Base-by-base conservation (phyloP, 2,113 vertebrate species). In the Anoplopoma fimbria region DNA sequence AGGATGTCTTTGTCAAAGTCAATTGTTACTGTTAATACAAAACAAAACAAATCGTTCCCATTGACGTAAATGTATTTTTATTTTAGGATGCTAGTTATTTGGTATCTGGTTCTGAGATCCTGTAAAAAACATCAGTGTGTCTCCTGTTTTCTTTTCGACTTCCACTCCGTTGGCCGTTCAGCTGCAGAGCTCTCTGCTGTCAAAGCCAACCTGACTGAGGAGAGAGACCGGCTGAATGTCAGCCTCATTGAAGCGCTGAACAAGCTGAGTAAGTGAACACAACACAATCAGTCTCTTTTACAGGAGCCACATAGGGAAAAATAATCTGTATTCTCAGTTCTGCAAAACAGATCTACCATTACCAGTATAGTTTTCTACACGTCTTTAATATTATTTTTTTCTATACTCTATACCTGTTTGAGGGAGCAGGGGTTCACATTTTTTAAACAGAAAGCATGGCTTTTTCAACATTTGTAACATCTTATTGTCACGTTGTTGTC, bases 201-300 rank as follows among this genome's bases (percentile, higher is more conserved):
- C 40, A 42, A 19, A 19, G 45, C 45, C 45, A 17, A 19, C 0
- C 1, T 80, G 63, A 61, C 45, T 34, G 27, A 69, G 38, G 82
- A 88, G 45, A 77, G 57, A 70, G 47, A 81, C 42, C 63, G 55
- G 27, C 80, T 90, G 33, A n/a, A 64, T 17, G 4, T 5, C 25
- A 81, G 14, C 19, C 53, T 81, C 38, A 55, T 19, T 27, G 3
- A 51, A 77, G 27, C 15, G 40, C 45, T 70, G 8, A 10, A 65
- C 12, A 27, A 1, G n/a, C n/a, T n/a, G 7, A 51, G 49, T 57
- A 57, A 47, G 17, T 61, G 29, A 34, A 34, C 33, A 8, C 6
- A 13, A 8, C 29, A 9, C 15, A 60, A 60, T 31, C 15, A 57
- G 12, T 27, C 12, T 57, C 12, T 4, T 6, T 7, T 34, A 34